Percentiles rank a stretch among this genome's conserved stretches.
phyloP scores from a whole-genome alignment of 2,113 vertebrate species.

The Gulo gulo region DNA sequence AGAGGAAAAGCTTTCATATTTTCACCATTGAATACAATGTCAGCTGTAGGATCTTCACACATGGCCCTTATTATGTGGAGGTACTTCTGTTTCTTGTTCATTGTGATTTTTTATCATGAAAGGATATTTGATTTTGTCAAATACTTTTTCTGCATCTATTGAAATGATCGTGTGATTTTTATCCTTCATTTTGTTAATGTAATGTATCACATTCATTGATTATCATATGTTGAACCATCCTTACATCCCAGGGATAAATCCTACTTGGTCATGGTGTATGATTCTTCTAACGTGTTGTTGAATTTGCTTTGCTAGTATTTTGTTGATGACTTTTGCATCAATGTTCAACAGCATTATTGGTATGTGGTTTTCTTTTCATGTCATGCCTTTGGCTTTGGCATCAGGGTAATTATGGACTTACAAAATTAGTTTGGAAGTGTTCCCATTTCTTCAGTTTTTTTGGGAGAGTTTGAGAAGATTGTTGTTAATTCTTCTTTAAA shows the following conservation, averaged over 20 bases:
- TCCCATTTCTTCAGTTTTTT: background rate
- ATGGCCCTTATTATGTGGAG: background rate
- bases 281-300: background rate
- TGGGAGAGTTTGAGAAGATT: background rate
- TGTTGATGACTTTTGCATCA: background rate
- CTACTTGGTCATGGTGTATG: background rate
- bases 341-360: background rate
- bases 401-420: background rate
- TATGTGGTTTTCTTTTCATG: background rate
- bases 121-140: background rate
- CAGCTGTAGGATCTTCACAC: background rate
- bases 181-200: background rate
- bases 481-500: background rate
- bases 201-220: background rate
- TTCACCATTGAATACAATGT: background rate
- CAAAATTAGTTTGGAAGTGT: background rate
- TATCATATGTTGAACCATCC: background rate
- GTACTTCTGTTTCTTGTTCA: background rate
- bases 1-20: background rate
- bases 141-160: background rate
- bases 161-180: background rate
- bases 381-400: background rate
- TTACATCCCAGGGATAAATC: background rate
- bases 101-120: background rate
- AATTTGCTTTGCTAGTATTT: background rate